Evolutionary conservation across 2,888 invertebrate genomes (phyloP).

Genomic region (Nipponacmea schrenckii): DNA sequence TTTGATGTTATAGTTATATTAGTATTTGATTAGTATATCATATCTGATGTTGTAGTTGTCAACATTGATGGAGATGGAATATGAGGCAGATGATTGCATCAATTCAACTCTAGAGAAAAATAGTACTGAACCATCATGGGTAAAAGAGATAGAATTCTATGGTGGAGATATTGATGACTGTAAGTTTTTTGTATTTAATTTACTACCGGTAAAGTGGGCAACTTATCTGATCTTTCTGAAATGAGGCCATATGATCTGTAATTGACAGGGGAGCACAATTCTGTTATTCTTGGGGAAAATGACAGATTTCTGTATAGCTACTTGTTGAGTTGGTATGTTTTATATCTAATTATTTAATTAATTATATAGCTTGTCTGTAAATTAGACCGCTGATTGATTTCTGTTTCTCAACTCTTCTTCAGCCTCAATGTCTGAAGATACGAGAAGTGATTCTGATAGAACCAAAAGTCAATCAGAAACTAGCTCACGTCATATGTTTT

Average conservation of each 20-base stretch:
- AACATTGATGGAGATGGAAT: constrained; percentile 22
- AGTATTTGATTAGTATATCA: not conserved
- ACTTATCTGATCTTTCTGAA: constrained; percentile 1
- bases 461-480: constrained; percentile 30
- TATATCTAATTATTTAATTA: too few species aligned
- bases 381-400: too few species aligned
- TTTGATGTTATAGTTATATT: not conserved
- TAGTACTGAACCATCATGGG: constrained; percentile 49
- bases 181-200: too few species aligned
- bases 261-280: too few species aligned
- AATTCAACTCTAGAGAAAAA: constrained; percentile 30
- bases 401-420: not conserved
- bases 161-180: constrained; percentile 30
- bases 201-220: too few species aligned
- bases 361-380: not conserved
- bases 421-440: constrained; percentile 17
- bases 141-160: constrained; percentile 40
- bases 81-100: constrained; percentile 27
- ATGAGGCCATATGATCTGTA: not conserved
- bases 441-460: constrained; percentile 26
- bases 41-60: not conserved
- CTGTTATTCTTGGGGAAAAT: too few species aligned
- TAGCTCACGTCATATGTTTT: constrained; percentile 23
- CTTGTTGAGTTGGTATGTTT: too few species aligned
- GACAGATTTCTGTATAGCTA: too few species aligned